Percentiles rank a stretch among this genome's conserved stretches.
Evolutionary conservation across 2,113 vertebrate genomes (phyloP).

Genomic region (Suricata suricatta): DNA sequence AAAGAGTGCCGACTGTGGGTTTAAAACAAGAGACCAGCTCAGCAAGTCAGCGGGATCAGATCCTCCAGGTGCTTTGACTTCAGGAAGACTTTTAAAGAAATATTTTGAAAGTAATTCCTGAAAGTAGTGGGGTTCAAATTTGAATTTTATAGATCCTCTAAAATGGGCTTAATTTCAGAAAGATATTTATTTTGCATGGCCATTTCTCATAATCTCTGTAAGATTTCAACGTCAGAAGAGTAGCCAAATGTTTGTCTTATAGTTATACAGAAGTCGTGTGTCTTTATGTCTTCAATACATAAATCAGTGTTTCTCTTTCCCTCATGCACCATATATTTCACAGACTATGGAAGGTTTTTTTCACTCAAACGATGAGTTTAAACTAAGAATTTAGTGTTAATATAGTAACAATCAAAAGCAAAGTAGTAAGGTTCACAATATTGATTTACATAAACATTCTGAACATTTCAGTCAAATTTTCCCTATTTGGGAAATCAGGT

Average conservation of each 20-base stretch:
- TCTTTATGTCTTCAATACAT: background rate
- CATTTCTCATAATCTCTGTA: background rate
- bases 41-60: background rate
- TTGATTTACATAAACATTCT: background rate
- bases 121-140: background rate
- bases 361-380: background rate
- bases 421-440: background rate
- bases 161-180: background rate
- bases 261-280: background rate
- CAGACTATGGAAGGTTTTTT: background rate
- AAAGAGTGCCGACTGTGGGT: background rate
- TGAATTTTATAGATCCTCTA: background rate
- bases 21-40: background rate
- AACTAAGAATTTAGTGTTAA: background rate
- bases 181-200: background rate
- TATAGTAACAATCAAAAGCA: background rate
- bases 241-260: background rate
- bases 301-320: background rate
- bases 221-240: background rate
- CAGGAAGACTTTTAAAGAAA: background rate
- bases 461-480: background rate
- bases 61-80: background rate
- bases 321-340: background rate
- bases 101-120: slow-evolving; percentile 23
- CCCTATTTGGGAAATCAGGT: background rate